Conservation (phyloP, 2,888 invertebrate species). For the Bellardia bayeri region DNA sequence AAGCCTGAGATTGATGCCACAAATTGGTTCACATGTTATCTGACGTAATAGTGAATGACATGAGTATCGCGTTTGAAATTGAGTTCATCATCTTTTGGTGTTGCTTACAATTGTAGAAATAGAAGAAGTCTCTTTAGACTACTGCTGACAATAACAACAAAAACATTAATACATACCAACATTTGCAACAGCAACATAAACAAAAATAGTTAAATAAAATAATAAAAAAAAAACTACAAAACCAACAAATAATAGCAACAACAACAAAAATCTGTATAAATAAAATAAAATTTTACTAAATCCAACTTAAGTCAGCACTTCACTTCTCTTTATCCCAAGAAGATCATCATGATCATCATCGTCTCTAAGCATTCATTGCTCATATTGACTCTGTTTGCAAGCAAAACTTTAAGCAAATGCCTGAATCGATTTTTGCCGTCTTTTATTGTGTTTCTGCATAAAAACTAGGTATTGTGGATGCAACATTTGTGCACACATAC, state of each 20-base stretch:
- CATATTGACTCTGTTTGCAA: slow-evolving; percentile 30
- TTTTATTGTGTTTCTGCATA: slow-evolving; percentile 18
- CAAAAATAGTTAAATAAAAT: background rate
- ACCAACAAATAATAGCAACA: slow-evolving; percentile 42
- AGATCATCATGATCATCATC: slow-evolving; percentile 38
- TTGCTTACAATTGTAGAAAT: slow-evolving; percentile 62
- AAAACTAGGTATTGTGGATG: slow-evolving; percentile 31
- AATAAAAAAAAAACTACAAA: slow-evolving; percentile 7
- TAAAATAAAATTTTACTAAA: slow-evolving; percentile 25
- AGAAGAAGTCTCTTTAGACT: slow-evolving; percentile 54
- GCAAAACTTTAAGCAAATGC: slow-evolving; percentile 45
- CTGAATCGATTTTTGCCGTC: slow-evolving; percentile 44
- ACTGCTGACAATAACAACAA: background rate
- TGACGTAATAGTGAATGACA: slow-evolving; percentile 75
- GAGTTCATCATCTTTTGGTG: slow-evolving; percentile 75
- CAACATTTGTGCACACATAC: slow-evolving; percentile 42
- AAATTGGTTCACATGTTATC: slow-evolving; percentile 82
- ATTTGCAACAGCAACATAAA: slow-evolving; percentile 36
- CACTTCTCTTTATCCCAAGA: slow-evolving; percentile 48
- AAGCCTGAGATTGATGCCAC: slow-evolving; percentile 83
- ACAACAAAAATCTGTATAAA: slow-evolving; percentile 9
- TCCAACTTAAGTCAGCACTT: slow-evolving; percentile 47
- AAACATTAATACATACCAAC: slow-evolving; percentile 7
- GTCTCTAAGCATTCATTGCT: slow-evolving; percentile 37
- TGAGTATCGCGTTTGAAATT: slow-evolving; percentile 75